A percentile compares a stretch with the other conserved stretches of the same genome.
phyloP scores from a whole-genome alignment of 2,797 vertebrate genomes.

The Rhinoraja longicauda region DNA sequence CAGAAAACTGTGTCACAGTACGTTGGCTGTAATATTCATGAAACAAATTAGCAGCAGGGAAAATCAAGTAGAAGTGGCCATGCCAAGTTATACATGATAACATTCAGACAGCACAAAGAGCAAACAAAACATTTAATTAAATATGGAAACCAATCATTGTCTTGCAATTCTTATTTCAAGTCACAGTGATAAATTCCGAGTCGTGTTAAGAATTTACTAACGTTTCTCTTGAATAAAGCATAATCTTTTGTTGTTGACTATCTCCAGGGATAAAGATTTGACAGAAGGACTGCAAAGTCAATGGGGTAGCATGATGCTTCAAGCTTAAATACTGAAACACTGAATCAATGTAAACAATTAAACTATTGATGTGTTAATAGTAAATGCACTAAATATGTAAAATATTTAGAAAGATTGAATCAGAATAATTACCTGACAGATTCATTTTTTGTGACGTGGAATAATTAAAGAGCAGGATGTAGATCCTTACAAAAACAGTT shows the following conservation, averaged over 20 bases:
- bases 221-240: not conserved
- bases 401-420: not conserved
- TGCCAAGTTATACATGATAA: not conserved
- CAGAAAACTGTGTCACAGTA: not conserved
- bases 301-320: not conserved
- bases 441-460: too few relatives aligned
- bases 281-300: not conserved
- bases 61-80: not conserved
- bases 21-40: not conserved
- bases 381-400: not conserved
- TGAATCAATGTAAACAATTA: not conserved
- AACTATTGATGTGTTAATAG: not conserved
- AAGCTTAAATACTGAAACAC: not conserved
- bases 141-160: constrained; percentile 1
- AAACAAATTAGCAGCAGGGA: not conserved
- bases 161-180: not conserved
- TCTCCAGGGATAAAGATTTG: not conserved
- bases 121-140: constrained; percentile 18
- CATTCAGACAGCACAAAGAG: not conserved
- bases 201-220: not conserved
- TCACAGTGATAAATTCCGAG: not conserved
- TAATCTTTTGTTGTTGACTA: constrained; percentile 12
- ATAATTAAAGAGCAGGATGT: too few relatives aligned
- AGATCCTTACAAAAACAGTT: not conserved
- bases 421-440: not conserved